phyloP scores from a whole-genome alignment of 1,140 invertebrate species.

The Grapholita molesta region DNA sequence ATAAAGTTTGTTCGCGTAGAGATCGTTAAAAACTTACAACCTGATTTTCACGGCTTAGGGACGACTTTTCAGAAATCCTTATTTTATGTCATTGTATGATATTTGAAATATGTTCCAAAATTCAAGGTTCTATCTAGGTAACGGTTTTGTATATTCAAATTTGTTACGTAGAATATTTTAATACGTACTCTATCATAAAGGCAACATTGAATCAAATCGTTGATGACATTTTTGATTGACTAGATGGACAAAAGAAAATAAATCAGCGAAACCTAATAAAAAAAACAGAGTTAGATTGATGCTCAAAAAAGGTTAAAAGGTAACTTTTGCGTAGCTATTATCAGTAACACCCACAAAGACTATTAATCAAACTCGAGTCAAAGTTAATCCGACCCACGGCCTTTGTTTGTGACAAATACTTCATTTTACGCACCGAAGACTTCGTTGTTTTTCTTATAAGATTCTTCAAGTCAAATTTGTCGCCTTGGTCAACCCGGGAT shows the following conservation, averaged over 20 bases:
- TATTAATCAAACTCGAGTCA: constrained; percentile 12
- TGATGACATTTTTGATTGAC: background rate
- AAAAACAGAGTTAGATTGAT: background rate
- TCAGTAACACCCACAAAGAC: background rate
- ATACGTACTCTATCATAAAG: no score
- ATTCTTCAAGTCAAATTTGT: background rate
- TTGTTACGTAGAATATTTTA: no score
- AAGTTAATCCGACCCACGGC: constrained; percentile 7
- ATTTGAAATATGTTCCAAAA: no score
- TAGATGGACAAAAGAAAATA: background rate
- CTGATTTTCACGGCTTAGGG: no score
- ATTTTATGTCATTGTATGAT: no score
- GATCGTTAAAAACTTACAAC: no score
- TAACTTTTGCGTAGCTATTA: constrained; percentile 2
- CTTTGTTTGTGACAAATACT: constrained; percentile 7
- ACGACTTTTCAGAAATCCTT: no score
- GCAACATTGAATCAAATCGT: no score
- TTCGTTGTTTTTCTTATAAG: background rate
- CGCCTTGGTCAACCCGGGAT: background rate
- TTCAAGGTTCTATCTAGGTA: no score
- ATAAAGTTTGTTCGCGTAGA: background rate
- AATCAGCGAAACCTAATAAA: background rate
- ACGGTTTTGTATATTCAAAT: no score
- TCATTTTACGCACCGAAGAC: background rate
- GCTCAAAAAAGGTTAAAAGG: background rate